Percentiles rank a stretch among this genome's conserved stretches.
phyloP scores from a whole-genome alignment of 2,113 vertebrate genomes.

The Bambusicola thoracicus region DNA sequence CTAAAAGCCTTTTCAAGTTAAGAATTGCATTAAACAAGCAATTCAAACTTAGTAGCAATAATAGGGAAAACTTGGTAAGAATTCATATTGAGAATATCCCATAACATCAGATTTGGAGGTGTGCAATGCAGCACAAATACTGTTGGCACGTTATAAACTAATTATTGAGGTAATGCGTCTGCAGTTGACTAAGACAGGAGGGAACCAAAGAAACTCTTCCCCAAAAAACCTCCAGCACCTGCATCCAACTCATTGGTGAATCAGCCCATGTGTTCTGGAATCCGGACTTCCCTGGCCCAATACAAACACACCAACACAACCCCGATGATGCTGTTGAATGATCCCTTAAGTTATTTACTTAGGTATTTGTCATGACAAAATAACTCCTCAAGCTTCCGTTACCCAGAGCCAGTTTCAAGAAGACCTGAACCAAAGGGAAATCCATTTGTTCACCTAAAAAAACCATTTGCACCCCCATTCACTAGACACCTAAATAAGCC shows the following conservation, averaged over 20 bases:
- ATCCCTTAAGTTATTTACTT: neutral
- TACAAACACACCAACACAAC: neutral
- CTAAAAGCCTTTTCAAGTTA: neutral
- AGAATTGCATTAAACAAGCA: neutral
- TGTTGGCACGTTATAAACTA: neutral
- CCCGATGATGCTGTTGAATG: neutral
- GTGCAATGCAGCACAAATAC: neutral
- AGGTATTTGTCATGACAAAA: neutral
- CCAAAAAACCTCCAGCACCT: neutral
- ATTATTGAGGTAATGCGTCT: fast-evolving
- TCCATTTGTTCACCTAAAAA: neutral
- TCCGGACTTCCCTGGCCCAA: neutral
- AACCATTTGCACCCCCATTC: neutral
- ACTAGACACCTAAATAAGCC: neutral
- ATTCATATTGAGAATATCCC: neutral
- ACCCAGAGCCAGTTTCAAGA: neutral
- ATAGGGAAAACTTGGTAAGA: neutral
- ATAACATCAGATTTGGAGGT: neutral
- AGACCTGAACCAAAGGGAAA: neutral
- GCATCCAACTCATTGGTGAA: fast-evolving
- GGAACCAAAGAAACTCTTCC: neutral
- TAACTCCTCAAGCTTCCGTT: neutral
- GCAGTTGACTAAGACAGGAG: neutral
- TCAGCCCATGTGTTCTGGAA: neutral
- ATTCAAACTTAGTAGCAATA: neutral